Evolutionary conservation across 2,888 invertebrate genomes (phyloP).

Genomic region (Torymus texanus): DNA sequence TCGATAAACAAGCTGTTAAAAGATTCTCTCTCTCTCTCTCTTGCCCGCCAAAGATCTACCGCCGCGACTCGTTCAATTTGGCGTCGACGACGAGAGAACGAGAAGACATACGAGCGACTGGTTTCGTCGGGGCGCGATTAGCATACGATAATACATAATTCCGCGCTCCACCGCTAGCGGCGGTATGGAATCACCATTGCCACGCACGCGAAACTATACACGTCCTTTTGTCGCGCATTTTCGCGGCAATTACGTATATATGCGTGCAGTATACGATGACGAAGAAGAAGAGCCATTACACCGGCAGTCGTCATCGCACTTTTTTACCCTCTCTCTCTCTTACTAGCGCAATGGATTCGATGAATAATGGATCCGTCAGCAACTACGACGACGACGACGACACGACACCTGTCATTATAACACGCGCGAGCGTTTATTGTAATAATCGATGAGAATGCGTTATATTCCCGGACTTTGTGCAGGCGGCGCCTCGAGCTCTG

Average conservation of each 20-base stretch:
- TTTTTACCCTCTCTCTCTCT: neutral
- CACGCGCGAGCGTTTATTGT: conserved; percentile 2
- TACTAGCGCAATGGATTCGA: neutral
- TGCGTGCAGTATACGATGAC: too few species aligned
- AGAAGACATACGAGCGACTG: neutral
- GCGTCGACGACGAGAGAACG: neutral
- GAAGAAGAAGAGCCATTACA: too few species aligned
- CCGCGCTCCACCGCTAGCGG: neutral
- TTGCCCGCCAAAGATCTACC: too few species aligned
- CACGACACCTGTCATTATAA: conserved; percentile 63
- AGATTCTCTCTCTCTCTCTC: neutral
- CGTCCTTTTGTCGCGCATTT: too few species aligned
- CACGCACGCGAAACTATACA: too few species aligned
- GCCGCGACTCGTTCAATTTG: conserved; percentile 8
- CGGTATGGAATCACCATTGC: neutral
- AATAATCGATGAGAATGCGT: conserved; percentile 57
- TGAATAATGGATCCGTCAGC: conserved; percentile 62
- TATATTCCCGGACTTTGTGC: conserved; percentile 1
- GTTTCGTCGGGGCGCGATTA: conserved; percentile 26
- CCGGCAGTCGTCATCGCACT: neutral
- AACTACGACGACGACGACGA: conserved; percentile 49
- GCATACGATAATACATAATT: conserved; percentile 34
- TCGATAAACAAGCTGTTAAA: conserved; percentile 16
- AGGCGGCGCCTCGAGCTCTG: conserved; percentile 27
- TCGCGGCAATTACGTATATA: too few species aligned